Percentiles rank a stretch among this genome's conserved stretches.
Conservation (phyloP, 2,888 invertebrate species). For the Drosophila anomelani region DNA sequence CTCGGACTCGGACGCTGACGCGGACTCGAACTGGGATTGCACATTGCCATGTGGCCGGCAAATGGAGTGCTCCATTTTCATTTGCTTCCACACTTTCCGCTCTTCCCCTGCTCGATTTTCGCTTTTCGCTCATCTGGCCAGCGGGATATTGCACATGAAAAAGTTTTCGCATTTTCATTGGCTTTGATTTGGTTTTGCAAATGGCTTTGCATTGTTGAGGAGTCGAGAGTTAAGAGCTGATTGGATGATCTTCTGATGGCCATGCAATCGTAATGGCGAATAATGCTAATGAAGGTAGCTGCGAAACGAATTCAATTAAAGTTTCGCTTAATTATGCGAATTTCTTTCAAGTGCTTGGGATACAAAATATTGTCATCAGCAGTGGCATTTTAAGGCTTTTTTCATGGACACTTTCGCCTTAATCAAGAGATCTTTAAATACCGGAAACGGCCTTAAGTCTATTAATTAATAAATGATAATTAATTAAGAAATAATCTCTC, state of each 20-base stretch:
- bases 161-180: slow-evolving; percentile 66
- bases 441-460: no score
- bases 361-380: background rate
- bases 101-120: slow-evolving; percentile 6
- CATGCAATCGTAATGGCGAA: slow-evolving; percentile 30
- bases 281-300: slow-evolving; percentile 34
- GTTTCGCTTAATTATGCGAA: slow-evolving; percentile 25
- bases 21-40: slow-evolving; percentile 4
- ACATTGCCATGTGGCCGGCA: slow-evolving; percentile 44
- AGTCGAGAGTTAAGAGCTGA: slow-evolving; percentile 47
- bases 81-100: slow-evolving; percentile 44
- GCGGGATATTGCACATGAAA: slow-evolving; percentile 71
- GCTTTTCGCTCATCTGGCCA: slow-evolving; percentile 53
- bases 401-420: background rate
- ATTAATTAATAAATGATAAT: background rate
- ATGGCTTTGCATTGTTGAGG: slow-evolving; percentile 54
- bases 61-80: slow-evolving; percentile 73
- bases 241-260: slow-evolving; percentile 50
- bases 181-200: slow-evolving; percentile 56
- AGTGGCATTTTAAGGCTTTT: background rate
- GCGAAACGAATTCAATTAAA: slow-evolving; percentile 27
- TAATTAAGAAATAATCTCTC: no score
- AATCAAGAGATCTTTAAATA: background rate
- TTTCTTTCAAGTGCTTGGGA: background rate
- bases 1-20: background rate